Percentiles rank a stretch among this genome's conserved stretches.
Conservation (phyloP, 2,113 vertebrate genomes). For the Aspidoscelis tigris region DNA sequence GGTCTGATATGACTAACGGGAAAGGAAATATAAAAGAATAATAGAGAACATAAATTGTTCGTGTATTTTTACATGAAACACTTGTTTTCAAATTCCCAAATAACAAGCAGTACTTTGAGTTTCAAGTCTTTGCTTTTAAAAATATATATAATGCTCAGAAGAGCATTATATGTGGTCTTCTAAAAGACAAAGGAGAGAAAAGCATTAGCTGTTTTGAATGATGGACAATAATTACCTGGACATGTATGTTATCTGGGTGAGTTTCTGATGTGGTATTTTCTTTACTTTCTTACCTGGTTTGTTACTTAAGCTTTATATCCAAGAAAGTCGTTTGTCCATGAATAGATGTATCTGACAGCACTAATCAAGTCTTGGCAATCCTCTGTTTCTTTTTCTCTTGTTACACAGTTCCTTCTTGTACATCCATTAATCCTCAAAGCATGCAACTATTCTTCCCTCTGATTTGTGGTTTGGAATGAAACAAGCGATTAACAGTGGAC, state of each 20-base stretch:
- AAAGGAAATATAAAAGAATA: background rate
- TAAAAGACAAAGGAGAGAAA: background rate
- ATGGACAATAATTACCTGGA: slow-evolving; percentile 43
- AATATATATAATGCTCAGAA: background rate
- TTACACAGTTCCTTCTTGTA: slow-evolving; percentile 52
- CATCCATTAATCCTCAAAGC: slow-evolving; percentile 58
- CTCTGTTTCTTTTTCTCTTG: slow-evolving; percentile 9
- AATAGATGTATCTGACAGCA: slow-evolving; percentile 46
- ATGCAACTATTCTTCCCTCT: slow-evolving; percentile 49
- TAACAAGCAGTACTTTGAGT: background rate
- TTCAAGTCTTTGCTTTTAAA: background rate
- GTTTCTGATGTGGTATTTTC: too few relatives aligned
- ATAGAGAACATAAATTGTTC: background rate
- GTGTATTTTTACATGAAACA: background rate
- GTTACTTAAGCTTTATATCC: slow-evolving; percentile 53
- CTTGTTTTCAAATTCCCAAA: background rate
- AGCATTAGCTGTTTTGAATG: too few relatives aligned
- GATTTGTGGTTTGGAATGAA: slow-evolving; percentile 47
- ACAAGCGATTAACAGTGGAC: slow-evolving; percentile 62
- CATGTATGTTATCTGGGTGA: slow-evolving; percentile 53
- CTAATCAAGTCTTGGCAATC: slow-evolving; percentile 49
- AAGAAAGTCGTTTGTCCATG: slow-evolving; percentile 11
- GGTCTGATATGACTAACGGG: background rate
- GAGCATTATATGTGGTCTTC: background rate
- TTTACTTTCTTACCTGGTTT: slow-evolving; percentile 49